Evolutionary conservation across 1,140 invertebrate species (phyloP), one percentile per base, ranked within the genome.

Genomic region (Elysia chlorotica): DNA sequence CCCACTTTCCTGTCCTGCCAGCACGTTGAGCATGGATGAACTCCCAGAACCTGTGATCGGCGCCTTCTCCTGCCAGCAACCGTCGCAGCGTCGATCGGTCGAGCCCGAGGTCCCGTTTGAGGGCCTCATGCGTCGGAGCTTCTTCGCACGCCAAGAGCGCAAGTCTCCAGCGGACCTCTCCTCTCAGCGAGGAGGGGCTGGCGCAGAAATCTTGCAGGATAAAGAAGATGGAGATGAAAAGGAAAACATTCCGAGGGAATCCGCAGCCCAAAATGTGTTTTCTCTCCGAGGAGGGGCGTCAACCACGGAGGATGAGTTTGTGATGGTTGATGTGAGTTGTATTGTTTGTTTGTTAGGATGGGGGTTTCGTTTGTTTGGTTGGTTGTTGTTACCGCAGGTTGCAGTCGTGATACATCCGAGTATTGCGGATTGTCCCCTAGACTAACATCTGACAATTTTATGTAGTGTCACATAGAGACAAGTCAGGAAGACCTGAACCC

Each of bases 261-360:
- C 10, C 31, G 25, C 3, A 23, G 56, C 36, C 14, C 53, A 69
- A n/a, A 71, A 63, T 30, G 57, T 71, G 57, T n/a, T n/a, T n/a
- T n/a, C n/a, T n/a, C n/a, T n/a, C n/a, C n/a, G n/a, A n/a, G n/a
- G n/a, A n/a, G n/a, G n/a, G n/a, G n/a, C n/a, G n/a, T n/a, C n/a
- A n/a, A 28, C 69, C 33, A 30, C 63, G 59, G 69, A 71, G 38
- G 69, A 71, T 38, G 69, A 71, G 10, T 71, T 28, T 63, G 59
- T 71, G 0, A 71, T 71, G 59, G 59, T 71, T 48, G 69, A 71
- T 63, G 69, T 71, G 54, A 71, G 69, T 63, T 21, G 21, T 69
- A 23, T 67, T 23, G 19, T 59, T 17, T n/a, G 10, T 59, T 59
- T 59, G 56, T 17, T 59, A 48, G 41, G 41, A 48, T n/a, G n/a